A percentile compares a stretch with the other conserved stretches of the same genome.
phyloP scores from a whole-genome alignment of 2,888 invertebrate species.

The Pegoplata infirma region DNA sequence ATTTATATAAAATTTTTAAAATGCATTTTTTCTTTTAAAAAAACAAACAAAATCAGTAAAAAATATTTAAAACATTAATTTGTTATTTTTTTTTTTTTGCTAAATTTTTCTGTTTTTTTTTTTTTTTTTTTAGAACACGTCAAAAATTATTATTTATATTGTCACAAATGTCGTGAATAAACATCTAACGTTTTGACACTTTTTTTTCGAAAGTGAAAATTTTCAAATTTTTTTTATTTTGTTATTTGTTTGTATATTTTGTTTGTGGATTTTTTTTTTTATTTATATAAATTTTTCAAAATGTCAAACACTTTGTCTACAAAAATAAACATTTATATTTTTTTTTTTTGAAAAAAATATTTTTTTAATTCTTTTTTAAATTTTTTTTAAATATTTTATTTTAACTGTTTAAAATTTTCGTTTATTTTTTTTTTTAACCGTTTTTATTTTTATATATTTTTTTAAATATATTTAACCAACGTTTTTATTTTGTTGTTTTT shows the following conservation, averaged over 20 bases:
- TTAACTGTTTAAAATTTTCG: background rate
- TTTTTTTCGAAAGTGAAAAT: slow-evolving; percentile 22
- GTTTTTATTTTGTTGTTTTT: slow-evolving; percentile 6
- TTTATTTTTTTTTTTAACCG: slow-evolving; percentile 8
- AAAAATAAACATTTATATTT: background rate
- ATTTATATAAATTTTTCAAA: background rate
- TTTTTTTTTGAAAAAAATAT: no score
- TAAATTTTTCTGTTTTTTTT: background rate
- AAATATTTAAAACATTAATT: background rate
- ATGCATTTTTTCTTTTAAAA: background rate
- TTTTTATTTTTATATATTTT: slow-evolving; percentile 4
- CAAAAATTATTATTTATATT: slow-evolving; percentile 34
- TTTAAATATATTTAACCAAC: background rate
- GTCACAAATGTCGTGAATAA: slow-evolving; percentile 34
- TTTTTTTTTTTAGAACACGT: background rate
- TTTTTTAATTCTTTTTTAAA: background rate
- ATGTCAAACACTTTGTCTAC: slow-evolving; percentile 5
- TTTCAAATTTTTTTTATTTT: slow-evolving; percentile 5
- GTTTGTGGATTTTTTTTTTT: background rate
- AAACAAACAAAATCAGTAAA: background rate
- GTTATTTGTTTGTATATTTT: background rate
- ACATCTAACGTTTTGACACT: slow-evolving; percentile 20
- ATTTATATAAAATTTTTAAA: background rate
- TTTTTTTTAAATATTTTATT: background rate
- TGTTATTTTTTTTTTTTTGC: background rate